Evolutionary conservation across 2,113 vertebrate species (phyloP), one percentile per base, ranked within the genome.

Genomic region (Climacteris rufus): DNA sequence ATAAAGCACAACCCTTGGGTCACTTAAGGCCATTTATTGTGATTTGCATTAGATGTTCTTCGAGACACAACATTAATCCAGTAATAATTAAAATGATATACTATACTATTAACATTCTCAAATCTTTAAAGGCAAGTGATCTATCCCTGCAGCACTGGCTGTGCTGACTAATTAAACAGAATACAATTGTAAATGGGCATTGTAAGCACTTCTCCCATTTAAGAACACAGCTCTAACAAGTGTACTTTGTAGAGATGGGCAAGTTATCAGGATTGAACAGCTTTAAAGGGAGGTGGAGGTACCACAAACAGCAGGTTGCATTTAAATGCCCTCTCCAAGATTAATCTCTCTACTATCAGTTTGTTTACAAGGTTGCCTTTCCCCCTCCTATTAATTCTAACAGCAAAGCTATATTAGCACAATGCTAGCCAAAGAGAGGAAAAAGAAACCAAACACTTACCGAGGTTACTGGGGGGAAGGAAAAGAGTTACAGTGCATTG

Each of bases 41-140:
- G 96, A 97, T 97, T 97, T 97, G 95, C 94, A 97, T 97, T 97
- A 96, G 95, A 89, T 97, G 80, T 97, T 98, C 97, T 96, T 96
- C 11, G 81, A 97, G 97, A 97, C 94, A 97, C 96, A 97, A 97
- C 97, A 98, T 98, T 98, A 98, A 97, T 97, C 94, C 97, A 98
- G 97, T 92, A 97, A 97, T 97, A 98, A 98, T 98, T 98, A 97
- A 98, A 98, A 98, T 98, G 97, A 98, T 98, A 88, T 97, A 97
- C 97, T 97, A 93, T 97, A 97, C 97, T 95, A 98, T 98, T 98
- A 98, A 98, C 98, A 98, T 98, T 98, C 98, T 98, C 96, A 98
- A 91, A 97, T 97, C 97, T 98, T 97, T 97, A 98, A 98, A 97
- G 97, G 96, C 89, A 97, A 98, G 97, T 78, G 92, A 98, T 97